Percentiles rank a stretch among this genome's conserved stretches.
phyloP scores from a whole-genome alignment of 2,113 vertebrate species.

The Notarius lentiginosus region DNA sequence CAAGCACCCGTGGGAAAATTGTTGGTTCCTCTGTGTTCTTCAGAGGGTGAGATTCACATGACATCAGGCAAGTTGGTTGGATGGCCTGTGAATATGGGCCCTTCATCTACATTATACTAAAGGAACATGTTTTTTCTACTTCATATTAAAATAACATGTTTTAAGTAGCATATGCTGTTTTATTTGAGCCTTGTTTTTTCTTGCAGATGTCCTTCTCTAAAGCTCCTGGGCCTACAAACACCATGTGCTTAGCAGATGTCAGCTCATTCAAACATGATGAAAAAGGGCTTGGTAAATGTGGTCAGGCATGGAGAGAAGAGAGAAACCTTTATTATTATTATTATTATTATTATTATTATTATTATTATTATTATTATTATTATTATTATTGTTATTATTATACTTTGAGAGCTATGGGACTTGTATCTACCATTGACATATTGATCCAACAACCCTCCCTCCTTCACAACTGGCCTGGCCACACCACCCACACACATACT shows the following conservation, averaged over 20 bases:
- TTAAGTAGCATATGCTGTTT: slow-evolving; percentile 23
- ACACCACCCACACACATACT: background rate
- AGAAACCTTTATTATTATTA: slow-evolving; percentile 25
- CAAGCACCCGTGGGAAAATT: background rate
- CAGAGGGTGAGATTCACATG: background rate
- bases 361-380: slow-evolving; percentile 39
- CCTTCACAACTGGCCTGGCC: background rate
- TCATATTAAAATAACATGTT: background rate
- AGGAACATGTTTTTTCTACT: background rate
- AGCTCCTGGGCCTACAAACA: background rate
- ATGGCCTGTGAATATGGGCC: background rate
- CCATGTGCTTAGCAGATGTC: slow-evolving; percentile 65
- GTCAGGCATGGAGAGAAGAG: slow-evolving; percentile 47
- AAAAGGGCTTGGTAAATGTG: slow-evolving; percentile 51
- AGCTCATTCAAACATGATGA: slow-evolving; percentile 51
- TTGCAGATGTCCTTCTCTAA: slow-evolving; percentile 22
- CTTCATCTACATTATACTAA: background rate
- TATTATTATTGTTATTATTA: slow-evolving; percentile 41
- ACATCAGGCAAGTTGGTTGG: background rate
- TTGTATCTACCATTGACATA: slow-evolving; percentile 29
- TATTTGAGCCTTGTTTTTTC: background rate
- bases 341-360: slow-evolving; percentile 39
- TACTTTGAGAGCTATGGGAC: slow-evolving; percentile 39
- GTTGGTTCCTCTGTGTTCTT: background rate
- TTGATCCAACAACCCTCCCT: background rate